A percentile compares a stretch with the other conserved stretches of the same genome.
phyloP scores from a whole-genome alignment of 2,113 vertebrate species.

The Tenrec ecaudatus region DNA sequence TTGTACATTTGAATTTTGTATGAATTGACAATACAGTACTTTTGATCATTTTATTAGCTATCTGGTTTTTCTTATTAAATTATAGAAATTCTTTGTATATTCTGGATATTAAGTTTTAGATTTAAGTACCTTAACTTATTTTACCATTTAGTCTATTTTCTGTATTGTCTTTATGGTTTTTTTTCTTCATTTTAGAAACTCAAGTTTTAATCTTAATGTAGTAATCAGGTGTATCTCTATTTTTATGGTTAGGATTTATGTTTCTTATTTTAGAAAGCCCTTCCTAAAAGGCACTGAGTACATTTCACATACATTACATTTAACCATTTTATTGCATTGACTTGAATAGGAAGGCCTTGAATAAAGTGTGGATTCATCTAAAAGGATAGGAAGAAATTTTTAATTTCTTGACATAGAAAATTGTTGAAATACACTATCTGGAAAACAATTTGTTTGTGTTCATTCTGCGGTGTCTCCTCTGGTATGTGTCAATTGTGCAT shows the following conservation, averaged over 20 bases:
- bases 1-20: not conserved
- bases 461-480: not conserved
- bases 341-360: not conserved
- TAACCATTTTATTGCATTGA: not conserved
- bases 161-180: not conserved
- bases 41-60: not conserved
- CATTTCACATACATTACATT: not conserved
- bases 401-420: not conserved
- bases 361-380: not conserved
- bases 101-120: not conserved
- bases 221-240: not conserved
- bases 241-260: not conserved
- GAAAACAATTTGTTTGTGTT: not conserved
- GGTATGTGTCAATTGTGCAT: not conserved
- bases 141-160: not conserved
- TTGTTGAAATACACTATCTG: not conserved
- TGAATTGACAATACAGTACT: not conserved
- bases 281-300: not conserved
- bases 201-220: not conserved
- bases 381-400: not conserved
- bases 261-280: not conserved
- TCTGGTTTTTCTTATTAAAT: not conserved
- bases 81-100: too few species aligned
- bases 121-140: not conserved
- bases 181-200: not conserved